Evolutionary conservation across 64 coral and sea anemone genomes (phyloP), one percentile per base, ranked within the genome.

Genomic region (Catalaphyllia jardinei): DNA sequence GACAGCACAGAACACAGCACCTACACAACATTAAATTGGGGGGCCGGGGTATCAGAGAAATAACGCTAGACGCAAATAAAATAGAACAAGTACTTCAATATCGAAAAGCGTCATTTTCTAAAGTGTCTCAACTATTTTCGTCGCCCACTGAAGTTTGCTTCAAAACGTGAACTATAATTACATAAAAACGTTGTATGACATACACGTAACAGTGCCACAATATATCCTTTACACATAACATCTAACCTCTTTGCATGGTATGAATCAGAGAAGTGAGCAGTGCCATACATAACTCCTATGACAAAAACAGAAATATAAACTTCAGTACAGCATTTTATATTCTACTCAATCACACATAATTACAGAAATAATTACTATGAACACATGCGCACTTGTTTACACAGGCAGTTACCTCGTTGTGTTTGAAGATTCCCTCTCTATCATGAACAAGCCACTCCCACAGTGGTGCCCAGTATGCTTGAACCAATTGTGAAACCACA

Each of bases 381-480:
- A 35, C 18, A 65, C 5, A 65, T 22, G 19, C 15, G 12, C 54
- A 57, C 54, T 57, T 57, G 54, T 57, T 16, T 15, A 57, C 0
- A 57, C 15, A 14, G 0, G 15, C 10, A 57, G 54, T 57, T 57
- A 85, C 81, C 81, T 85, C 30, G 0, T 39, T 51, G 35, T 7
- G 14, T 49, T 71, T 85, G 20, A 71, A 85, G 25, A 28, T 85
- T 71, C 42, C 62, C 11, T 85, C 38, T 24, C 62, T 69, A 14
- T 71, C 20, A 67, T 13, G 22, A 85, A 71, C 20, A 17, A 85
- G 81, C 81, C 81, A 85, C 31, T 50, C 62, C 81, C 81, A 85
- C 24, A 85, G 3, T 50, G 81, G 62, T 15, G 33, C 62, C 81
- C 81, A 85, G 39, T 85, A 85, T 35, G 39, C 62, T n/a, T 71